These are phyloP conservation scores for Papilio protenor DNA, from an alignment of 2,888 invertebrate genomes.

Conservation along the genomic window DNA sequence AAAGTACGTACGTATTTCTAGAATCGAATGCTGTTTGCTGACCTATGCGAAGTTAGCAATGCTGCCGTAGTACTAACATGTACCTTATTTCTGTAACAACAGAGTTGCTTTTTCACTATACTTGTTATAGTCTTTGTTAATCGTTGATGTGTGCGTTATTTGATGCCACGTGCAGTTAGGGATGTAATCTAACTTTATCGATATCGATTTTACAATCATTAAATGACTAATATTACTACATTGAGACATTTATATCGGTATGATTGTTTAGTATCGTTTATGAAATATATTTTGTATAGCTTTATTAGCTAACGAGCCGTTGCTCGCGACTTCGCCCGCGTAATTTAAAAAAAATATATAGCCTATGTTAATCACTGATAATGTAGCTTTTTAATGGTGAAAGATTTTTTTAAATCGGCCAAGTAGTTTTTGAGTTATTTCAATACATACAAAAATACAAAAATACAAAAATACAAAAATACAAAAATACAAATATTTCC, in stretches of 20 bases:
- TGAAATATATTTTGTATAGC: neutral
- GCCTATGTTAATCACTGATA: too few relatives aligned
- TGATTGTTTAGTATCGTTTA: neutral
- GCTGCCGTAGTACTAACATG: neutral
- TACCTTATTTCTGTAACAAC: neutral
- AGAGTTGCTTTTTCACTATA: neutral
- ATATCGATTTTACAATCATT: neutral
- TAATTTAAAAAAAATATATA: too few relatives aligned
- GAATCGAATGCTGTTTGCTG: slow-evolving; percentile 11
- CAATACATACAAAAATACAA: too few relatives aligned
- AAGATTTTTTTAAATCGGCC: too few relatives aligned
- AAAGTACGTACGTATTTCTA: slow-evolving; percentile 1
- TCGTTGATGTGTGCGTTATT: neutral
- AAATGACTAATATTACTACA: neutral
- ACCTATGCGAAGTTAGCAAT: slow-evolving; percentile 6
- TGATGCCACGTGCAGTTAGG: slow-evolving; percentile 10
- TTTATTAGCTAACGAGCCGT: too few relatives aligned
- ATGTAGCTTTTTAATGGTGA: too few relatives aligned
- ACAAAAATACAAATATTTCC: too few relatives aligned
- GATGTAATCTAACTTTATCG: neutral
- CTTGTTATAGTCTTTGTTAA: neutral
- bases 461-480: too few relatives aligned
- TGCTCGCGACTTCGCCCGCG: too few relatives aligned
- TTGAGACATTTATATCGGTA: neutral
- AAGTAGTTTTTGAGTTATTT: too few relatives aligned